Percentiles rank a stretch among this genome's conserved stretches.
Evolutionary conservation across 1,140 invertebrate species (phyloP).

Genomic region (Diprion similis): DNA sequence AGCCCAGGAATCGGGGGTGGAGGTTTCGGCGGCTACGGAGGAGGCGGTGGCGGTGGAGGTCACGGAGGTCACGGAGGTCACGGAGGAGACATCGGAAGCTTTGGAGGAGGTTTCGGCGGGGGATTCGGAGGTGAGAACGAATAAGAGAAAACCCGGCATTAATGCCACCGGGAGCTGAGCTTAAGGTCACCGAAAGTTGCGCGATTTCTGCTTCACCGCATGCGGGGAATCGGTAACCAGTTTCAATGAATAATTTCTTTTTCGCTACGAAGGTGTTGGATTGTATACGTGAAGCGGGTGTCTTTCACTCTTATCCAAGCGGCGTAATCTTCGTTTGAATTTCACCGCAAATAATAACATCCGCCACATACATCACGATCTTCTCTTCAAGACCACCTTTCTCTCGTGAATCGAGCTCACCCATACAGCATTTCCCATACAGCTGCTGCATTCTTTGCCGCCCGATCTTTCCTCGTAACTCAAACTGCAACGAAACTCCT

Average conservation of each 20-base stretch:
- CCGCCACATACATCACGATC: too few species aligned
- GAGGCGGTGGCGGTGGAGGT: slow-evolving; percentile 15
- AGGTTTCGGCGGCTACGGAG: slow-evolving; percentile 24
- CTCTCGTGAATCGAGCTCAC: background rate
- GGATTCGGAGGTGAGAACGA: slow-evolving; percentile 8
- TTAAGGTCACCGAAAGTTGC: too few species aligned
- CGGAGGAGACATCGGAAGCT: slow-evolving; percentile 21
- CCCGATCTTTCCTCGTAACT: background rate
- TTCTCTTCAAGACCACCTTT: background rate
- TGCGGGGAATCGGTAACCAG: too few species aligned
- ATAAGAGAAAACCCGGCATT: too few species aligned
- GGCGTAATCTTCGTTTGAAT: background rate
- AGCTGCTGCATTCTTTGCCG: background rate
- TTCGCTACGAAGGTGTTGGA: slow-evolving; percentile 15
- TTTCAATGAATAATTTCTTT: background rate
- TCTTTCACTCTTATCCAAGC: background rate
- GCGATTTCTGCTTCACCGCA: too few species aligned
- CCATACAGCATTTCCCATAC: background rate
- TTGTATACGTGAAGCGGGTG: slow-evolving; percentile 12
- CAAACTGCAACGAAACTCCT: background rate
- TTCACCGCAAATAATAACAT: background rate
- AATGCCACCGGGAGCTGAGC: too few species aligned
- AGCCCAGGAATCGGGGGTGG: slow-evolving; percentile 22
- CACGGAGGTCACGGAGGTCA: slow-evolving; percentile 8
- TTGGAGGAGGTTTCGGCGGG: slow-evolving; percentile 24